These are phyloP conservation scores for Pelodytes ibericus DNA, from an alignment of 2,797 vertebrate genomes.

Conservation along the genomic window DNA sequence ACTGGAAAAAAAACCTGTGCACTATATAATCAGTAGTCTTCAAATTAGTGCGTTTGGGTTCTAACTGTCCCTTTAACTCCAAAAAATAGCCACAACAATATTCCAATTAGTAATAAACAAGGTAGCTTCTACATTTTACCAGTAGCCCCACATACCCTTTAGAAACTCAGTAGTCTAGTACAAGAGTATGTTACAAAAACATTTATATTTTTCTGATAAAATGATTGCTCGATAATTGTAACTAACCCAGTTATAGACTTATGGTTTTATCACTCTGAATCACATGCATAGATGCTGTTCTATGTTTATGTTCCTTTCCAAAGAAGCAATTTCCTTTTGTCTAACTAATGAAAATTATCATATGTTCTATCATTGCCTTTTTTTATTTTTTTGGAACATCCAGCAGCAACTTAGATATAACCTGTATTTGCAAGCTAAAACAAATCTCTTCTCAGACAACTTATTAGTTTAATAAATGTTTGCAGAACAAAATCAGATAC, in stretches of 20 bases:
- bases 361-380: background rate
- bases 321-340: constrained; percentile 1
- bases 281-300: background rate
- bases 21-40: no score
- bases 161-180: no score
- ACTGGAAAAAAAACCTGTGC: no score
- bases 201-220: background rate
- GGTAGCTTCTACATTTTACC: no score
- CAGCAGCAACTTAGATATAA: background rate
- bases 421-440: constrained; percentile 14
- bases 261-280: background rate
- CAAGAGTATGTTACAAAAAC: no score
- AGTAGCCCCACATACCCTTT: no score
- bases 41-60: no score
- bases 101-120: no score
- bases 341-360: constrained; percentile 1
- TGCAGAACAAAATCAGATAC: constrained; percentile 8
- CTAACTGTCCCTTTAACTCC: no score
- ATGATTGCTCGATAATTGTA: background rate
- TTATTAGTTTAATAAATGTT: constrained; percentile 33
- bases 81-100: no score
- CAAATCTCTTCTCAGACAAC: constrained; percentile 1
- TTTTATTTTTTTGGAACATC: background rate
- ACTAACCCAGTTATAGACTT: background rate
- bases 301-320: background rate